A percentile compares a stretch with the other conserved stretches of the same genome.
Conservation (phyloP, 2,888 invertebrate species). For the Thymelicus acteon region DNA sequence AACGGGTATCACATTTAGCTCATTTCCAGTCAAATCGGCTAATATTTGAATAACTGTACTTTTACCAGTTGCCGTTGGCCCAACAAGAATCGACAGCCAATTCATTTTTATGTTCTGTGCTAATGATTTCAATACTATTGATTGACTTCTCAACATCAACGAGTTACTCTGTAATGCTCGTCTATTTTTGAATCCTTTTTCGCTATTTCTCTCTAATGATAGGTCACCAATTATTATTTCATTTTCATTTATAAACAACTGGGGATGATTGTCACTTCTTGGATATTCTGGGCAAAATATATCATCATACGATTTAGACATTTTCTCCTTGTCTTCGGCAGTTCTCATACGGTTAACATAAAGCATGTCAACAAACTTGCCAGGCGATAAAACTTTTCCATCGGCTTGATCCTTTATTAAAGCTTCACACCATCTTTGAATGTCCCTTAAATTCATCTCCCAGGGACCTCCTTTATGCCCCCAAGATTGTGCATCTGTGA, state of each 20-base stretch:
- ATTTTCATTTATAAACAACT: slow-evolving; percentile 84
- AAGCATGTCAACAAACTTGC: slow-evolving; percentile 89
- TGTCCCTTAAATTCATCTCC: slow-evolving; percentile 98
- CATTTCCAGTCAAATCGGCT: slow-evolving; percentile 90
- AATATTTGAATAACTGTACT: slow-evolving; percentile 90
- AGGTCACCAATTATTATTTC: slow-evolving; percentile 88
- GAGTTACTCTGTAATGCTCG: slow-evolving; percentile 68
- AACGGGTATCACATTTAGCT: slow-evolving; percentile 90
- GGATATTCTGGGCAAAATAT: slow-evolving; percentile 79
- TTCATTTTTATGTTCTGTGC: slow-evolving; percentile 95
- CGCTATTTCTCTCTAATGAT: slow-evolving; percentile 66
- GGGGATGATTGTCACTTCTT: slow-evolving; percentile 81
- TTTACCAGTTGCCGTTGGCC: slow-evolving; percentile 91
- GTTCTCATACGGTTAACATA: slow-evolving; percentile 95
- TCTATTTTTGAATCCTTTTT: slow-evolving; percentile 68
- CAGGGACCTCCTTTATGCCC: slow-evolving; percentile 95
- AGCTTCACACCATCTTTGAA: slow-evolving; percentile 96
- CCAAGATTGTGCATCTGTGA: slow-evolving; percentile 87
- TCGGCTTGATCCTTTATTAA: slow-evolving; percentile 74
- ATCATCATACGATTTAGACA: slow-evolving; percentile 79
- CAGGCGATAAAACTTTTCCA: slow-evolving; percentile 71
- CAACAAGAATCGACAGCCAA: slow-evolving; percentile 96
- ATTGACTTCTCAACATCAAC: slow-evolving; percentile 83
- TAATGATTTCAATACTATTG: slow-evolving; percentile 89
- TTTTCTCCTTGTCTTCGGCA: slow-evolving; percentile 89